A percentile compares a stretch with the other conserved stretches of the same genome.
Conservation (phyloP, 2,113 vertebrate species). For the Heterotis niloticus region DNA sequence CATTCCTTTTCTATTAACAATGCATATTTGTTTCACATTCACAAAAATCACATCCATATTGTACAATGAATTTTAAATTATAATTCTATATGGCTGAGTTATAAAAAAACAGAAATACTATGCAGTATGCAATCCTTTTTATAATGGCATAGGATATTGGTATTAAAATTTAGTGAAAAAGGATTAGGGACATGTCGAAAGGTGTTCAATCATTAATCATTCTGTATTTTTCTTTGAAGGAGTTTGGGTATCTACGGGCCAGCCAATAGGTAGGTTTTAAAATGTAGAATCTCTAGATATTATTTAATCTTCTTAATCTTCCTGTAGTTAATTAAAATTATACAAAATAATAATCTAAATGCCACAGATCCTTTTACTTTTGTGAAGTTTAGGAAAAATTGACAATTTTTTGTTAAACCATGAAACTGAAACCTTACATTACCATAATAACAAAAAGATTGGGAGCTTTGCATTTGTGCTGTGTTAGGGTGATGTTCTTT, state of each 20-base stretch:
- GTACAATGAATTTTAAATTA: too few relatives aligned
- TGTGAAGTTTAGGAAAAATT: too few relatives aligned
- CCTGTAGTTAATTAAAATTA: background rate
- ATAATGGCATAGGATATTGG: too few relatives aligned
- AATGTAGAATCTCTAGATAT: background rate
- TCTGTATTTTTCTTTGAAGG: slow-evolving; percentile 62
- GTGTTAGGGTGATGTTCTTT: too few relatives aligned
- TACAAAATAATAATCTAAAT: too few relatives aligned
- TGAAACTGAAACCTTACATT: too few relatives aligned
- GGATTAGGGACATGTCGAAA: background rate
- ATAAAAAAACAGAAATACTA: background rate
- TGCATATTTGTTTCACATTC: background rate
- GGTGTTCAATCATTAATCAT: slow-evolving; percentile 13
- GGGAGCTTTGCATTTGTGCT: too few relatives aligned
- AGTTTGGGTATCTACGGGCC: slow-evolving; percentile 96
- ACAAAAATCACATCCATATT: too few relatives aligned
- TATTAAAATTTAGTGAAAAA: too few relatives aligned
- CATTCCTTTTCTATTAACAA: background rate
- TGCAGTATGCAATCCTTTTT: background rate
- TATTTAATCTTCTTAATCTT: slow-evolving; percentile 7
- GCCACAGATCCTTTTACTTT: too few relatives aligned
- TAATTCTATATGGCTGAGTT: background rate
- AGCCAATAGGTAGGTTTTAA: slow-evolving; percentile 82
- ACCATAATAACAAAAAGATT: too few relatives aligned
- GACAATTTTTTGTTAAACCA: too few relatives aligned